Evolutionary conservation across 2,888 invertebrate species (phyloP).

Genomic region (Xanthia icteritia): DNA sequence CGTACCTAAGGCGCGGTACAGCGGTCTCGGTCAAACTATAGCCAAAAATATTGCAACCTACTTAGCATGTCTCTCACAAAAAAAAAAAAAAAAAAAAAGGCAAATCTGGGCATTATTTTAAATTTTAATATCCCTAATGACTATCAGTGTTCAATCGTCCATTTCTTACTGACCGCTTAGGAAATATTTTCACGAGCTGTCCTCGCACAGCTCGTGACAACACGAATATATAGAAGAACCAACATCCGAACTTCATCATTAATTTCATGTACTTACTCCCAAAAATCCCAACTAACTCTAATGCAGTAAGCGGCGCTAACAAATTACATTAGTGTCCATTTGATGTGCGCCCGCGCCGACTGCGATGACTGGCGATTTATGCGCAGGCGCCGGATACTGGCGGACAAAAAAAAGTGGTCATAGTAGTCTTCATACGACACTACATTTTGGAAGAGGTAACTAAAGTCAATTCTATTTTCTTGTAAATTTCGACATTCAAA

Average conservation of each 20-base stretch:
- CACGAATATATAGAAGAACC: not conserved
- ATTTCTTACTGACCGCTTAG: not conserved
- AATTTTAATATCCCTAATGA: not conserved
- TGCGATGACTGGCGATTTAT: slow-evolving; percentile 67
- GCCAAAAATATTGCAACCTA: too few relatives aligned
- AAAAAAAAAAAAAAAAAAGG: too few relatives aligned
- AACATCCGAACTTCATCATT: not conserved
- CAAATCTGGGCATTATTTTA: too few relatives aligned
- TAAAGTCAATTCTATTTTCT: too few relatives aligned
- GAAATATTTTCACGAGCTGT: not conserved
- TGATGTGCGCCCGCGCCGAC: slow-evolving; percentile 62
- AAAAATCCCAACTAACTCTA: slow-evolving; percentile 45
- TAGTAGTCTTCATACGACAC: too few relatives aligned
- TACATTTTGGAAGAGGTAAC: too few relatives aligned
- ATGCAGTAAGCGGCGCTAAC: slow-evolving; percentile 63
- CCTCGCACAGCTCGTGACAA: not conserved
- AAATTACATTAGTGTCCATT: slow-evolving; percentile 72
- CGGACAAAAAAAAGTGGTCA: slow-evolving; percentile 57
- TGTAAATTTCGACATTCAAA: too few relatives aligned
- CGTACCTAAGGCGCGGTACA: too few relatives aligned
- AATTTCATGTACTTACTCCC: slow-evolving; percentile 21
- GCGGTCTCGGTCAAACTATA: too few relatives aligned
- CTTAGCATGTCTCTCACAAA: too few relatives aligned
- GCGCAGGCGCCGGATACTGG: slow-evolving; percentile 72
- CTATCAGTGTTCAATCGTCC: not conserved